Conservation (phyloP, 1,140 invertebrate genomes). For the Trichonephila clavipes region DNA sequence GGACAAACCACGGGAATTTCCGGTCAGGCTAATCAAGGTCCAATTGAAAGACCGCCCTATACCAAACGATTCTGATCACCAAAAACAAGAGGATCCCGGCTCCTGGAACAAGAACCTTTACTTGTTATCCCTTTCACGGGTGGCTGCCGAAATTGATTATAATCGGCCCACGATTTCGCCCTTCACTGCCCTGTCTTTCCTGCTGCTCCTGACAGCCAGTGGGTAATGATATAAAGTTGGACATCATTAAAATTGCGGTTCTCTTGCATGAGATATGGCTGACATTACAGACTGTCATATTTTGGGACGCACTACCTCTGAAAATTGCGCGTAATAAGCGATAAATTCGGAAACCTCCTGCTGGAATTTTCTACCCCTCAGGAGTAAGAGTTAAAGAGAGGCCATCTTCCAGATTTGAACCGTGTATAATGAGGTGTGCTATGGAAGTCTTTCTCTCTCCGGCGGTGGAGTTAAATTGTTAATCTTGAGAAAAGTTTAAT, state of each 20-base stretch:
- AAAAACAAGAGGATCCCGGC: constrained; percentile 39
- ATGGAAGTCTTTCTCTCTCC: not conserved
- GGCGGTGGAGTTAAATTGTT: constrained; percentile 20
- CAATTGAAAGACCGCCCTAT: not conserved
- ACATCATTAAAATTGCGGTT: constrained; percentile 69
- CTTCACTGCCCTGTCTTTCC: not conserved
- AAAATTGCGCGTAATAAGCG: constrained; percentile 64
- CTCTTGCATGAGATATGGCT: constrained; percentile 38
- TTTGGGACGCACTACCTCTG: constrained; percentile 27
- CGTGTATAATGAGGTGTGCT: constrained; percentile 49
- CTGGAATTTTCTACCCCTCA: constrained; percentile 1
- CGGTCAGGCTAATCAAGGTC: not conserved
- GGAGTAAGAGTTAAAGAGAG: constrained; percentile 43
- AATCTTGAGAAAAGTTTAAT: constrained; percentile 54
- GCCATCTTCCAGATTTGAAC: constrained; percentile 39
- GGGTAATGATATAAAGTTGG: constrained; percentile 69
- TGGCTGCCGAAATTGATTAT: constrained; percentile 63
- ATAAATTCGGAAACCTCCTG: constrained; percentile 56
- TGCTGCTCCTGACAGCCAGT: constrained; percentile 30
- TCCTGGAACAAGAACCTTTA: constrained; percentile 27
- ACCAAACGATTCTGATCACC: not conserved
- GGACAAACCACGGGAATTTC: not conserved
- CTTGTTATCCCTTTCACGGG: constrained; percentile 66
- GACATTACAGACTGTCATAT: constrained; percentile 69
- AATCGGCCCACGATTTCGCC: constrained; percentile 40